These are phyloP conservation scores for Epiblema foenella DNA, from an alignment of 2,888 invertebrate genomes.

Conservation along the genomic window DNA sequence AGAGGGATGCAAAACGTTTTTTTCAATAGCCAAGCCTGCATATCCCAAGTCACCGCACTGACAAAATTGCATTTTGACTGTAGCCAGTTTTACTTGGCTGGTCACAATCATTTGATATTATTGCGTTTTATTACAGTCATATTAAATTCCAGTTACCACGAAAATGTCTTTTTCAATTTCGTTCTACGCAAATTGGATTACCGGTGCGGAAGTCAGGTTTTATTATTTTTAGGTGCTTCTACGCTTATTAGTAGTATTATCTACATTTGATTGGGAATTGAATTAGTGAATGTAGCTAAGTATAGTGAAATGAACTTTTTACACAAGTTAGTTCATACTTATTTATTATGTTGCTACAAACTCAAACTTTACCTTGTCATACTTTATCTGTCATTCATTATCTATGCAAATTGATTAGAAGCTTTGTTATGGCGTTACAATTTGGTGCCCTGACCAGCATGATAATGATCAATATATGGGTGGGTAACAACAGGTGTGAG, in stretches of 20 bases:
- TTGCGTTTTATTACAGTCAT: slow-evolving; percentile 65
- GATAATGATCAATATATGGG: too few species aligned
- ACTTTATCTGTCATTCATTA: too few species aligned
- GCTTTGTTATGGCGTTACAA: too few species aligned
- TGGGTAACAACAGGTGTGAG: too few species aligned
- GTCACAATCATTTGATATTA: slow-evolving; percentile 71
- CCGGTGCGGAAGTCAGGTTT: slow-evolving; percentile 25
- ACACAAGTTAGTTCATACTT: too few species aligned
- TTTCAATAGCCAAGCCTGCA: not conserved
- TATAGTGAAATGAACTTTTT: too few species aligned
- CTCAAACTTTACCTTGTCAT: too few species aligned
- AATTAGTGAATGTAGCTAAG: not conserved
- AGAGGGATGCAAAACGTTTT: slow-evolving; percentile 1
- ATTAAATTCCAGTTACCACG: slow-evolving; percentile 39
- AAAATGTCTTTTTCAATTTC: slow-evolving; percentile 39
- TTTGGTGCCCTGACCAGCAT: too few species aligned
- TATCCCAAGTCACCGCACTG: slow-evolving; percentile 45
- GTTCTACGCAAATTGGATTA: slow-evolving; percentile 35
- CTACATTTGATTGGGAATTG: not conserved
- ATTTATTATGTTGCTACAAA: too few species aligned
- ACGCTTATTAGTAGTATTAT: not conserved
- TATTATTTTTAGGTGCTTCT: slow-evolving; percentile 28
- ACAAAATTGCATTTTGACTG: slow-evolving; percentile 77
- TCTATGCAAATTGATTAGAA: too few species aligned
- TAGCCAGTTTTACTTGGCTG: slow-evolving; percentile 69